phyloP scores from a whole-genome alignment of 2,888 invertebrate genomes.

The Chalcis sispes region DNA sequence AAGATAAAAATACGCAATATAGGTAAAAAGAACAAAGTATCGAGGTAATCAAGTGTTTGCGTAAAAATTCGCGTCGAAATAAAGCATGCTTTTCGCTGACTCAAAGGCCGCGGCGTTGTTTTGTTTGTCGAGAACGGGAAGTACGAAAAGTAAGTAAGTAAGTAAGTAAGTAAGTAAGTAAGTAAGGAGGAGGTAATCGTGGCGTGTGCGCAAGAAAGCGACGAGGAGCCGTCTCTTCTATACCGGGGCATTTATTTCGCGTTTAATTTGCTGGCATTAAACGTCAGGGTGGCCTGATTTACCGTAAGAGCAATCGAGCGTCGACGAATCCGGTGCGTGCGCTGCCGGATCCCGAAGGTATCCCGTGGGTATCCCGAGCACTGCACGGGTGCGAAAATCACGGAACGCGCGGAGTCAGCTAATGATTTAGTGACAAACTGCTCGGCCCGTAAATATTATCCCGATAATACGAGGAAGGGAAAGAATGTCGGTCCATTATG shows the following conservation, averaged over 20 bases:
- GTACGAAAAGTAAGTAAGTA: too few relatives aligned
- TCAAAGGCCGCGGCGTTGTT: too few relatives aligned
- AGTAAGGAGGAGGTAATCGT: too few relatives aligned
- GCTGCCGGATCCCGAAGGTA: constrained; percentile 60
- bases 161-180: too few relatives aligned
- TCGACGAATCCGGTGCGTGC: constrained; percentile 58
- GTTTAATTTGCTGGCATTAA: constrained; percentile 75
- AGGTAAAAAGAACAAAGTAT: too few relatives aligned
- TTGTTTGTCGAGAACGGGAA: too few relatives aligned
- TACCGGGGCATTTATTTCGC: constrained; percentile 71
- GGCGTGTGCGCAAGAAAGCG: too few relatives aligned
- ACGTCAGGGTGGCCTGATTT: constrained; percentile 74
- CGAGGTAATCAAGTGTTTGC: too few relatives aligned
- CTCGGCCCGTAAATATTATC: constrained; percentile 35
- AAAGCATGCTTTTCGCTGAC: too few relatives aligned
- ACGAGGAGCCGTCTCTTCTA: too few relatives aligned
- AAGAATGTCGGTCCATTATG: constrained; percentile 64
- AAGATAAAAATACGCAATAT: too few relatives aligned
- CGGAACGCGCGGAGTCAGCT: constrained; percentile 54
- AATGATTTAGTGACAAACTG: constrained; percentile 71
- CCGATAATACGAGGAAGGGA: constrained; percentile 39
- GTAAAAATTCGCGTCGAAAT: too few relatives aligned
- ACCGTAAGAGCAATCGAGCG: constrained; percentile 57
- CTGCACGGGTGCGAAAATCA: constrained; percentile 54
- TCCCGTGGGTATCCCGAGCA: constrained; percentile 40